These are phyloP conservation scores for Ctenicera cuprea DNA, from an alignment of 2,888 invertebrate species.

Conservation along the genomic window DNA sequence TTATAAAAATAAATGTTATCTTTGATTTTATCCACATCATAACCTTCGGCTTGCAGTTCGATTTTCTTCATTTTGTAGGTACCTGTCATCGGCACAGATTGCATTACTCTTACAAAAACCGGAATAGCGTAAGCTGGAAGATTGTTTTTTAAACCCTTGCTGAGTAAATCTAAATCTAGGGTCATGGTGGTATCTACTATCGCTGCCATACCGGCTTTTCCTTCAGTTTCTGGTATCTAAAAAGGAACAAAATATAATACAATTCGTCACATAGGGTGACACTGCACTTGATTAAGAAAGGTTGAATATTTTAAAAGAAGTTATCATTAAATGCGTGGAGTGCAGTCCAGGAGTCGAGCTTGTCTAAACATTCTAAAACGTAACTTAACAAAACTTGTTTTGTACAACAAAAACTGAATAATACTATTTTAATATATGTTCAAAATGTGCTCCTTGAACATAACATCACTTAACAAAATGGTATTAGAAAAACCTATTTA, in stretches of 20 bases:
- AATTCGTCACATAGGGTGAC: conserved; percentile 15
- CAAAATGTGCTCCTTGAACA: too few species aligned
- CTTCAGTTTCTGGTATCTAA: conserved; percentile 87
- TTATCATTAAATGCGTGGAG: too few species aligned
- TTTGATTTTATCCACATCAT: conserved; percentile 81
- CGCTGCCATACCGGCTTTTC: conserved; percentile 95
- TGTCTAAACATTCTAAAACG: too few species aligned
- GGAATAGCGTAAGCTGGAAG: conserved; percentile 93
- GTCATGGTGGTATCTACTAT: conserved; percentile 82
- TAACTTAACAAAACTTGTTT: too few species aligned
- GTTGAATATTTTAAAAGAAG: too few species aligned
- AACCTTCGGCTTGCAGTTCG: conserved; percentile 90
- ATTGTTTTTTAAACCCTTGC: conserved; percentile 80
- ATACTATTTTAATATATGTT: too few species aligned
- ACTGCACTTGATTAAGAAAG: too few species aligned
- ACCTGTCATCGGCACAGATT: conserved; percentile 87
- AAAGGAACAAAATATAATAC: conserved; percentile 2
- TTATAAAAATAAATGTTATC: conserved; percentile 84
- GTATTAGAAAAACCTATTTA: too few species aligned
- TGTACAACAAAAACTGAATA: too few species aligned
- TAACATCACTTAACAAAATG: too few species aligned
- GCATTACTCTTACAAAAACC: conserved; percentile 87
- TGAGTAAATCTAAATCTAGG: conserved; percentile 77
- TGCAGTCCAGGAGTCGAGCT: too few species aligned
- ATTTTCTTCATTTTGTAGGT: conserved; percentile 96